These are phyloP conservation scores for Nysson spinosus DNA, from an alignment of 2,888 invertebrate genomes.

Conservation along the genomic window DNA sequence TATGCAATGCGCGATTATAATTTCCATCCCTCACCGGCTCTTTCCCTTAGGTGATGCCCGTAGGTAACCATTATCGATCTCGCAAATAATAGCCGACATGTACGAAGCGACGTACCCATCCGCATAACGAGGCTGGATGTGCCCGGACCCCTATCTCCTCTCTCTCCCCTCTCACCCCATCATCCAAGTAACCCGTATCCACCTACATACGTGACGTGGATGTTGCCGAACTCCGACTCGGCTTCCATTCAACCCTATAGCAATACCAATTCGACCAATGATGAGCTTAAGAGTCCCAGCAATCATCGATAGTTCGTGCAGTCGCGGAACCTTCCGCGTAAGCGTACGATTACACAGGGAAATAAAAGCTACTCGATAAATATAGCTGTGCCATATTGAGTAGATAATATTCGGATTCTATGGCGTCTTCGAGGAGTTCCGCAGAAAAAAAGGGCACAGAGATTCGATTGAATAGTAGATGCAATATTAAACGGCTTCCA, in stretches of 20 bases:
- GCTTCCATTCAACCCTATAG: too few species aligned
- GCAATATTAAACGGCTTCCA: too few species aligned
- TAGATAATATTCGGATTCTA: too few species aligned
- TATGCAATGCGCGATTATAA: constrained; percentile 47
- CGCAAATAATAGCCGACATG: constrained; percentile 59
- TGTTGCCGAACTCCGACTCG: constrained; percentile 41
- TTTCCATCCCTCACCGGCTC: constrained; percentile 2
- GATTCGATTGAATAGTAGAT: too few species aligned
- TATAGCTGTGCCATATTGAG: too few species aligned
- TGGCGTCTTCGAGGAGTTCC: too few species aligned
- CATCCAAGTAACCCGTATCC: constrained; percentile 10
- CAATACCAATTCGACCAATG: constrained; percentile 20
- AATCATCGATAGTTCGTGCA: too few species aligned
- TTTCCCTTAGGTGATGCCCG: constrained; percentile 28
- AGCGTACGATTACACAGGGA: too few species aligned
- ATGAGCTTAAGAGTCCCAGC: too few species aligned
- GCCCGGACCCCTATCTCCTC: constrained; percentile 23
- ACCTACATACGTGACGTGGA: constrained; percentile 50
- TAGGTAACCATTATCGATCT: constrained; percentile 61
- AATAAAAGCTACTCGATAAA: too few species aligned
- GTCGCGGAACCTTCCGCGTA: too few species aligned
- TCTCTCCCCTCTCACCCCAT: constrained; percentile 9
- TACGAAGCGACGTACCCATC: constrained; percentile 47
- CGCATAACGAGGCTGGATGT: constrained; percentile 57
- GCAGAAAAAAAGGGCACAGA: too few species aligned